These are phyloP conservation scores for Melipona bicolor DNA, from an alignment of 2,888 invertebrate genomes.

Conservation along the genomic window DNA sequence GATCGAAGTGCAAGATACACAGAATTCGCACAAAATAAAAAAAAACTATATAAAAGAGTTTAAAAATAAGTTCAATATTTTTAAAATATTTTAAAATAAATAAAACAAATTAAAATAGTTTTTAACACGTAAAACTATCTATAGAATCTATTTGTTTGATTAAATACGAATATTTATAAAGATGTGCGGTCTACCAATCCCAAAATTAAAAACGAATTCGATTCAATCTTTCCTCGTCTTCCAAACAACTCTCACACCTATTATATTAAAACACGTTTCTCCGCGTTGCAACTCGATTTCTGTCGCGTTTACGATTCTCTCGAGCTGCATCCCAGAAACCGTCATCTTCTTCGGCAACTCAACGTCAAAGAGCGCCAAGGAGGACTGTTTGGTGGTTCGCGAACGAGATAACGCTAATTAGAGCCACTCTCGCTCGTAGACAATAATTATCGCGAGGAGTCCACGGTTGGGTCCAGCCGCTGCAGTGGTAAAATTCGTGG, in stretches of 20 bases:
- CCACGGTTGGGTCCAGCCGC: not conserved
- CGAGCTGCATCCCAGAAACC: not conserved
- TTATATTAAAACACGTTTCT: not conserved
- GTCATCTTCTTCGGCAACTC: slow-evolving; percentile 9
- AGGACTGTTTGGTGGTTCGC: slow-evolving; percentile 46
- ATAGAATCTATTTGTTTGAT: too few relatives aligned
- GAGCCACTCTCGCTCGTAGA: slow-evolving; percentile 36
- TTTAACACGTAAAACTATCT: too few relatives aligned
- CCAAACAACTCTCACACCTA: not conserved
- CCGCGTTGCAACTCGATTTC: not conserved
- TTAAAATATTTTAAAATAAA: too few relatives aligned
- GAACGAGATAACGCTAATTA: slow-evolving; percentile 72
- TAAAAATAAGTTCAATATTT: too few relatives aligned
- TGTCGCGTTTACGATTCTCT: too few relatives aligned
- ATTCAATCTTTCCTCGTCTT: not conserved
- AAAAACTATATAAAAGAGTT: too few relatives aligned
- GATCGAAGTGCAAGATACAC: too few relatives aligned
- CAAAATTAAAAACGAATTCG: not conserved
- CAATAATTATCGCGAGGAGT: slow-evolving; percentile 71
- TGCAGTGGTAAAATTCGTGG: not conserved
- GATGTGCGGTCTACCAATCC: too few relatives aligned
- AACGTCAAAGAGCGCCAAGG: slow-evolving; percentile 23
- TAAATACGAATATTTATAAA: too few relatives aligned
- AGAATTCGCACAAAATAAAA: too few relatives aligned
- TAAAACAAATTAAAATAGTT: too few relatives aligned